Conservation (phyloP, 2,797 vertebrate species). For the Pogoniulus pusillus region DNA sequence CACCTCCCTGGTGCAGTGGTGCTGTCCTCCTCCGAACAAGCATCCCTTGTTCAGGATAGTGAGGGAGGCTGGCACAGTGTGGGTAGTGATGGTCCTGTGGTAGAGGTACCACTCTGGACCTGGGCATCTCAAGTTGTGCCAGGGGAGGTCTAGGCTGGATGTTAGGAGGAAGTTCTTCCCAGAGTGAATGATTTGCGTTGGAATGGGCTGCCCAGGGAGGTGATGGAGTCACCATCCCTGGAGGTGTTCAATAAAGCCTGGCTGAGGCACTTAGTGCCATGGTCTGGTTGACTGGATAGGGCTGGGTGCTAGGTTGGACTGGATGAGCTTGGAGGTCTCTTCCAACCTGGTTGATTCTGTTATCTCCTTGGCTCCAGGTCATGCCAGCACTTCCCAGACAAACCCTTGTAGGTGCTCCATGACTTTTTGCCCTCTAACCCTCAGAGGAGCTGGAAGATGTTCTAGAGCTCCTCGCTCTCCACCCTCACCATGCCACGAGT, state of each 20-base stretch:
- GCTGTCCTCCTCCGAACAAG: neutral
- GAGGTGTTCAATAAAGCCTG: too few species aligned
- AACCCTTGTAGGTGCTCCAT: fast-evolving
- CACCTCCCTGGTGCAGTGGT: neutral
- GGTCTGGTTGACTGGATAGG: too few species aligned
- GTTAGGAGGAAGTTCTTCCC: too few species aligned
- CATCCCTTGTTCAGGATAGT: fast-evolving
- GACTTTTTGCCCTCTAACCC: neutral
- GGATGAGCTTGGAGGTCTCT: too few species aligned
- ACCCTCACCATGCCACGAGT: fast-evolving
- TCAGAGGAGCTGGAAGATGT: neutral
- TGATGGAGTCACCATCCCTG: too few species aligned
- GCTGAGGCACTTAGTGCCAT: too few species aligned
- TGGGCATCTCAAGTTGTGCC: too few species aligned
- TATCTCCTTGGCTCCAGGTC: fast-evolving
- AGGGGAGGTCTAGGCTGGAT: too few species aligned
- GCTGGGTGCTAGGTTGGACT: too few species aligned
- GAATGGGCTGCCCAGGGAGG: too few species aligned
- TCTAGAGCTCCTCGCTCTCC: neutral
- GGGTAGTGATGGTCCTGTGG: neutral
- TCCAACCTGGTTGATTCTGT: too few species aligned
- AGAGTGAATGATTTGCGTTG: too few species aligned
- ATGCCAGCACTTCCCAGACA: neutral
- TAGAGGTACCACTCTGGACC: fast-evolving
- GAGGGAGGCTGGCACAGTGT: neutral